Evolutionary conservation across 1,140 invertebrate species (phyloP).

Genomic region (Thaumatotibia leucotreta): DNA sequence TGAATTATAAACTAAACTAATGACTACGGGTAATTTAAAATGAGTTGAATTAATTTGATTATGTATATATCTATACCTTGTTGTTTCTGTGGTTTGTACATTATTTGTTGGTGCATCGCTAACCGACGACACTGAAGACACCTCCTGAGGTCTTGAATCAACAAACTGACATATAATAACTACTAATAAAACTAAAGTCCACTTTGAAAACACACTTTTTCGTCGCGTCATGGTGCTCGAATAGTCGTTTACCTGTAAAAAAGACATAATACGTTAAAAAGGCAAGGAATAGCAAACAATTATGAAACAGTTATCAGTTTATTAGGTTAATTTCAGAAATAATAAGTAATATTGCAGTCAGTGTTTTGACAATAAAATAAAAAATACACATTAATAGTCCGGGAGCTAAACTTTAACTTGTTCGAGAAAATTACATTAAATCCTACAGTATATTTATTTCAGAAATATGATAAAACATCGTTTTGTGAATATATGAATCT

Average conservation of each 20-base stretch:
- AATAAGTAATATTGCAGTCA: no score
- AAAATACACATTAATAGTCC: no score
- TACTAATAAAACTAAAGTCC: constrained; percentile 68
- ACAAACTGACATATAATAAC: constrained; percentile 51
- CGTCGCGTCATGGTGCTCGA: constrained; percentile 51
- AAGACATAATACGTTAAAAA: constrained; percentile 32
- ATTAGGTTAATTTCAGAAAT: no score
- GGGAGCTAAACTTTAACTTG: no score
- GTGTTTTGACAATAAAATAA: no score
- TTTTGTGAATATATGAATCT: no score
- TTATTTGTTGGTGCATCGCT: constrained; percentile 20
- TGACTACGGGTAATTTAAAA: constrained; percentile 23
- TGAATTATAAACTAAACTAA: constrained; percentile 18
- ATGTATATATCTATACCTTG: constrained; percentile 60
- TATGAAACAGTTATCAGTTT: no score
- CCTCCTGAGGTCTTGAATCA: constrained; percentile 53
- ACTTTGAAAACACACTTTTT: constrained; percentile 60
- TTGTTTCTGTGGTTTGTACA: constrained; percentile 38
- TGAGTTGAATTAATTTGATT: neutral
- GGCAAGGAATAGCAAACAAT: no score
- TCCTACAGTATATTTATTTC: no score
- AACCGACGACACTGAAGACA: constrained; percentile 23
- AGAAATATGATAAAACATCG: no score
- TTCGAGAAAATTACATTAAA: no score
- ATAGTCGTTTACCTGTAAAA: constrained; percentile 59